phyloP scores from a whole-genome alignment of 37 sponge, comb jelly and placozoan species.

The Diacarnus erythraeanus region DNA sequence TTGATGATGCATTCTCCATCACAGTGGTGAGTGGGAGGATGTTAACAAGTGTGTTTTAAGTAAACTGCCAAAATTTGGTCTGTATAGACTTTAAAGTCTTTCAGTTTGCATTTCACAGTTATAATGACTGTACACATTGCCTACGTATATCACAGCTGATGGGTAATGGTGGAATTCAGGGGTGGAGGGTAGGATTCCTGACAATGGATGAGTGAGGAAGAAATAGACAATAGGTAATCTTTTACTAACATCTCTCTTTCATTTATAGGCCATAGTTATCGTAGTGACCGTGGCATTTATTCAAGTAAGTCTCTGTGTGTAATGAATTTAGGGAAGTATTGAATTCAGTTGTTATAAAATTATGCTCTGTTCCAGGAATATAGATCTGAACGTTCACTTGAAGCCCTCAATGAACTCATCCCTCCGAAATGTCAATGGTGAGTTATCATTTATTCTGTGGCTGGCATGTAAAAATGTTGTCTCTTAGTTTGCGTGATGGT shows the following conservation, averaged over 20 bases:
- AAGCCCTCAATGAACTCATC: constrained; percentile 88
- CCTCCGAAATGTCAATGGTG: constrained; percentile 98
- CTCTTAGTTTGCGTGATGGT: constrained; percentile 79
- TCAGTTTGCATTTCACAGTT: no score
- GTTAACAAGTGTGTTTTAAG: background rate
- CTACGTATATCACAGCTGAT: background rate
- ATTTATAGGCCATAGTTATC: constrained; percentile 85
- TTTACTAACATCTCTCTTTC: background rate
- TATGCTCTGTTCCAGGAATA: constrained; percentile 81
- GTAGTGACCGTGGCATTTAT: constrained; percentile 98
- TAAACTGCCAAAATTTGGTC: no score
- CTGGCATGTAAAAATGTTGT: background rate
- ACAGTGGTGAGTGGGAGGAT: constrained; percentile 71
- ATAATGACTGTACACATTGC: no score
- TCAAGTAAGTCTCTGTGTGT: constrained; percentile 49
- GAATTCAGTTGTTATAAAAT: no score
- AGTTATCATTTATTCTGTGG: constrained; percentile 7
- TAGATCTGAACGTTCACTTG: constrained; percentile 92
- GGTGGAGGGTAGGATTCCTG: no score
- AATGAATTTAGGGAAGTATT: background rate
- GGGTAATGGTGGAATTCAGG: no score
- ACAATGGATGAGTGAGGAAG: no score
- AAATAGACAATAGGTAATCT: no score
- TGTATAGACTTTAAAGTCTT: no score
- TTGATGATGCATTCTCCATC: constrained; percentile 98